These are phyloP conservation scores for Drosophila virilis DNA, from an alignment of 1,140 invertebrate genomes.

Conservation along the genomic window DNA sequence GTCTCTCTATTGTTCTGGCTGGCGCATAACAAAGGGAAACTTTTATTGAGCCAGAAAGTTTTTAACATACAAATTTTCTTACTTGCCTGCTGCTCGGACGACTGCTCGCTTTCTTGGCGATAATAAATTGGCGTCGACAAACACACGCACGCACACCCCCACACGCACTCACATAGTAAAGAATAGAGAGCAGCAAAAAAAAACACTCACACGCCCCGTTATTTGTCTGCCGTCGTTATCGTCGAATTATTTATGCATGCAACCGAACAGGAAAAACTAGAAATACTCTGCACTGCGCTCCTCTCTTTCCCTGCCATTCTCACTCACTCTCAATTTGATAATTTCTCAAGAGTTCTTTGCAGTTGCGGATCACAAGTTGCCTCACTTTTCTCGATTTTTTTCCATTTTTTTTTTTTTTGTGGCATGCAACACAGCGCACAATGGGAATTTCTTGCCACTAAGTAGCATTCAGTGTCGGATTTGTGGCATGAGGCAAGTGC, in stretches of 20 bases:
- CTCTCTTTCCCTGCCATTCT: constrained; percentile 1
- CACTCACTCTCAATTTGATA: constrained; percentile 63
- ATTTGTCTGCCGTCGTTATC: constrained; percentile 68
- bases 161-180: constrained; percentile 33
- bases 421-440: constrained; percentile 27
- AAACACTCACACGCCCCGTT: constrained; percentile 42
- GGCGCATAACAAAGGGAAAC: constrained; percentile 73
- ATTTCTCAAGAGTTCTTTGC: constrained; percentile 64
- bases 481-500: constrained; percentile 47
- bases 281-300: neutral
- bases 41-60: constrained; percentile 77
- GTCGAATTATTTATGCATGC: constrained; percentile 78
- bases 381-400: neutral
- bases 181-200: constrained; percentile 8
- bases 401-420: constrained; percentile 8
- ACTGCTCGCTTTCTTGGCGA: constrained; percentile 59
- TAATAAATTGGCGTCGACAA: constrained; percentile 71
- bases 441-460: constrained; percentile 37
- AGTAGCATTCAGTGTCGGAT: constrained; percentile 61
- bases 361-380: constrained; percentile 24
- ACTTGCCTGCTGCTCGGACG: constrained; percentile 12
- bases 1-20: constrained; percentile 66
- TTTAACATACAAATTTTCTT: constrained; percentile 80
- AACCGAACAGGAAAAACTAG: constrained; percentile 43
- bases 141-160: constrained; percentile 10